Base-by-base conservation (phyloP, 2,113 vertebrate genomes). In the Dromaius novaehollandiae region DNA sequence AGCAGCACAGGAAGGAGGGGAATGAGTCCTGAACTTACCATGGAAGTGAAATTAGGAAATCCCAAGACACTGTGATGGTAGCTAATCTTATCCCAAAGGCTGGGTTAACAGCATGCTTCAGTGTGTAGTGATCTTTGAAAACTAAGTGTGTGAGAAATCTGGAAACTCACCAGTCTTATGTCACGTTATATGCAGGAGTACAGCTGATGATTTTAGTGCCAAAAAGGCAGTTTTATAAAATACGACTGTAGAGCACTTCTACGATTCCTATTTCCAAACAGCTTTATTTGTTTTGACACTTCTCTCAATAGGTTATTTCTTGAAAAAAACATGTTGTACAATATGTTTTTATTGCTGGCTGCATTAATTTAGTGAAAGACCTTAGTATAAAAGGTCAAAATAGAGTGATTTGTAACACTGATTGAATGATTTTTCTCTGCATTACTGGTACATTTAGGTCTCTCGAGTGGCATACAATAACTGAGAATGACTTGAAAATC, bases 221-320 rank as follows among this genome's bases (percentile, higher is more conserved):
- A 95, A 66, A 73, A 95, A 55, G 11, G 30, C 4, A 12, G 11
- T 25, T 13, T 24, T 84, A 76, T 40, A 90, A 89, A 96, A 91
- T 82, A 71, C 0, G 0, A 53, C 70, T 21, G 13, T 13, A 21
- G 51, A 40, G 53, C 18, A 38, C 74, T 80, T 91, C 66, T 78
- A 64, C 86, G 85, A 88, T 34, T 74, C 21, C 7, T 38, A 64
- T 86, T 95, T 92, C 64, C 60, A 42, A 74, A 60, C 51, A 82
- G 42, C 11, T 84, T 92, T 74, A 78, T 82, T 75, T 76, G 63
- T 65, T 93, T 63, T 68, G 42, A 86, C 56, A 53, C 85, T 82
- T n/a, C 44, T 80, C 51, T 55, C 56, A 50, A 21, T 6, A 86
- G 66, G 20, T 28, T 65, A 80, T n/a, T 88, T 55, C 79, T 83